Evolutionary conservation across 2,113 vertebrate species (phyloP).

Genomic region (Nettapus auritus): DNA sequence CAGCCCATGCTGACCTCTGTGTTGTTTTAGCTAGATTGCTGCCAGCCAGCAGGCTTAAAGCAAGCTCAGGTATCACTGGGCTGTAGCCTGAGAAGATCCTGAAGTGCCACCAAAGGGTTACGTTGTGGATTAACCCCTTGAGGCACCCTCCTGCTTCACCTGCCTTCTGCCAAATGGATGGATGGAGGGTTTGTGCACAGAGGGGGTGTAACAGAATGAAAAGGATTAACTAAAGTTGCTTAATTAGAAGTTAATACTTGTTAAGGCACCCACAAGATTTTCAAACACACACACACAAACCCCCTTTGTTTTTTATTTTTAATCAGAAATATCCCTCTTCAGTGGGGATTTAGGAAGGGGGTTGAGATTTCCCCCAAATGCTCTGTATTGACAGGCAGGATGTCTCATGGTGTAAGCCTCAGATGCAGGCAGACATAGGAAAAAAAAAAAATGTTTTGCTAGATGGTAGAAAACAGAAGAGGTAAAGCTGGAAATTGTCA

Average conservation of each 20-base stretch:
- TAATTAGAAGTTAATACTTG: neutral
- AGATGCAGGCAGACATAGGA: neutral
- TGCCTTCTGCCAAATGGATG: neutral
- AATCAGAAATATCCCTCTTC: neutral
- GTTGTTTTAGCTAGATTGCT: neutral
- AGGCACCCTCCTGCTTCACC: neutral
- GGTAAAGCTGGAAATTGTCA: neutral
- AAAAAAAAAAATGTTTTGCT: neutral
- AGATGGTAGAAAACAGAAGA: neutral
- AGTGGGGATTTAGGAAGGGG: neutral
- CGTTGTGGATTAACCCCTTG: neutral
- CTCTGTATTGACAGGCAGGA: neutral
- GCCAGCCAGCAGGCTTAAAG: neutral
- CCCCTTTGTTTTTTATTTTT: neutral
- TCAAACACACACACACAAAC: neutral
- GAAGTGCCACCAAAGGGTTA: neutral
- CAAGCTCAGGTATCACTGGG: neutral
- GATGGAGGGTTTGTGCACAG: neutral
- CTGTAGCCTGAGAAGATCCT: neutral
- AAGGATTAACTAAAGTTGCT: neutral
- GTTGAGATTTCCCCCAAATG: neutral
- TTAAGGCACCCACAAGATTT: neutral
- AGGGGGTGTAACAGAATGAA: neutral
- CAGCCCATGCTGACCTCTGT: neutral
- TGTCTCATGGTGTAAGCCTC: neutral